Conservation (phyloP, 2,797 vertebrate species). For the Pteropus rufus region DNA sequence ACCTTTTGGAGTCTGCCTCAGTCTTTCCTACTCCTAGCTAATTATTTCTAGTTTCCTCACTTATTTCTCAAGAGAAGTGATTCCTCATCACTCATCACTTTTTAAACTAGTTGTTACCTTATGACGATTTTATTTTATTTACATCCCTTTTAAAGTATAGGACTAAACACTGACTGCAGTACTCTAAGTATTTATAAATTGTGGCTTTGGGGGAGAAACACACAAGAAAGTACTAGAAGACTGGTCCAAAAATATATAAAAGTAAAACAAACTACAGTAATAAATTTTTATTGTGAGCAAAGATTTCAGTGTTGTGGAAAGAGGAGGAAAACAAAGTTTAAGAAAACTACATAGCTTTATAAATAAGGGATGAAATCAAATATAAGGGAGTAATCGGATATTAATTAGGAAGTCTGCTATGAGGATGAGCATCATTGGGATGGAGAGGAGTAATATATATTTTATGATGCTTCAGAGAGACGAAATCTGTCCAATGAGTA, state of each 20-base stretch:
- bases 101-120: neutral
- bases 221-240: conserved; percentile 37
- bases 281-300: conserved; percentile 30
- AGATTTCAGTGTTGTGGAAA: neutral
- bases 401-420: neutral
- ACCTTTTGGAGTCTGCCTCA: neutral
- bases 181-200: conserved; percentile 37
- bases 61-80: neutral
- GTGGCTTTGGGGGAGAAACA: neutral
- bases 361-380: neutral
- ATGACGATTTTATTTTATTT: conserved; percentile 19
- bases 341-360: neutral
- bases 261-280: conserved; percentile 21
- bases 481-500: neutral
- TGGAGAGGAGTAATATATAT: neutral
- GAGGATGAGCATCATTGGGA: neutral
- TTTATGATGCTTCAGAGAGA: neutral
- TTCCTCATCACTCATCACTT: neutral
- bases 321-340: neutral
- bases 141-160: neutral
- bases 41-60: neutral
- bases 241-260: conserved; percentile 26
- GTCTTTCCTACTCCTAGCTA: neutral
- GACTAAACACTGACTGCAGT: neutral
- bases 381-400: neutral